Base-by-base conservation (phyloP, 2,888 invertebrate species). In the Ferdinandea cuprea region DNA sequence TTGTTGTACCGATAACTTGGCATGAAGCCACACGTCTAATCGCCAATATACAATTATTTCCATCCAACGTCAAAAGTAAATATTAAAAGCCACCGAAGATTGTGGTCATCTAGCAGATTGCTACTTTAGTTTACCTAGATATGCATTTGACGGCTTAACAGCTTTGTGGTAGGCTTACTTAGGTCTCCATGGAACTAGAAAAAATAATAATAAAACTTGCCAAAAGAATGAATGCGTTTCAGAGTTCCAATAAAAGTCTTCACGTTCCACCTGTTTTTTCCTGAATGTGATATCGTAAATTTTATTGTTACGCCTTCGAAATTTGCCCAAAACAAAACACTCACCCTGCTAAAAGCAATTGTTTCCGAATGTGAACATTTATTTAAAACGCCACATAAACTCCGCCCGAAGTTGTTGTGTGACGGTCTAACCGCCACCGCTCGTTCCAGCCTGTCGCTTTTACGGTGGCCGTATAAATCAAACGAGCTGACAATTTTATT, bases 401-500 rank as follows among this genome's bases (percentile, higher is more conserved):
- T 58, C 40, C 28, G 48, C 56, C 48, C 35, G 13, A 42, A 25
- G 11, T 19, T 19, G 48, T 48, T 74, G 54, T 48, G 30, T 46
- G 61, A 48, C 74, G 32, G 54, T 54, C 37, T 44, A 68, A 73
- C 74, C 68, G 48, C 79, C 5, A 21, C 15, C 15, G 48, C 25
- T 5, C 25, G 5, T n/a, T 5, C 25, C 25, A 5, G 65, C 69
- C 25, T 58, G 76, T 76, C 68, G 54, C 63, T 61, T 81, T 81
- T 65, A 76, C 65, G 46, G 66, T 32, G 54, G 71, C 65, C 48
- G 25, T 71, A 83, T 78, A 78, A 83, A 78, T 83, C 78, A 78
- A 78, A 66, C 61, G 63, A 73, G 42, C 68, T 78, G 77, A 77
- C 78, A 83, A 83, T 78, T 83, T 83, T 78, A 83, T 78, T 83